Evolutionary conservation across 2,888 invertebrate genomes (phyloP), one percentile per base, ranked within the genome.

Genomic region (Pristionchus entomophagus): DNA sequence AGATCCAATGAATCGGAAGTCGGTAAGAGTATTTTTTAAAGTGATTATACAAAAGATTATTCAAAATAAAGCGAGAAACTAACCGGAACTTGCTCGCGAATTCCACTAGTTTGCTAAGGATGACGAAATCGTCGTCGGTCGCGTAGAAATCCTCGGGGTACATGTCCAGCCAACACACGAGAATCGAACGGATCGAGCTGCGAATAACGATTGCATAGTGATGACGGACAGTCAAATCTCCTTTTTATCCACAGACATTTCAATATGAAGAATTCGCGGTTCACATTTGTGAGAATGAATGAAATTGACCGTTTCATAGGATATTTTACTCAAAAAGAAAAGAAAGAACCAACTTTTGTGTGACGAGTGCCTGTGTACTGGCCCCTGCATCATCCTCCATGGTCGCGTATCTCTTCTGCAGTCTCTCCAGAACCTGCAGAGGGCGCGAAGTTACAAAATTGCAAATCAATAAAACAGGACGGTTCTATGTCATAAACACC

Each of bases 111-210:
- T 96, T 96, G 89, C 96, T 95, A 92, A 99, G 96, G 91, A 96
- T 96, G 82, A 96, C 95, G 94, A 96, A 96, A 51, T 92, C 90
- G 49, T 88, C 88, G 38, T 89, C 96, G 59, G 96, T 95, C 91
- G 96, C 96, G 88, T 96, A 96, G 94, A 97, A 96, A 95, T 99
- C 99, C 94, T 98, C 98, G 62, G 97, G 97, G 94, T 97, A 99
- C 87, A 97, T 96, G 95, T 99, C 98, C 94, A 99, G 94, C 99
- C 99, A 99, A 73, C 98, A 97, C 94, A 97, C 97, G 90, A 99
- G 95, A 65, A 94, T 94, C 49, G 94, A 94, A 85, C 94, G 93
- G 49, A 94, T 91, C 5, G 94, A 93, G 86, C 94, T 94, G 78
- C 41, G 38, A 41, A 49, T 12, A n/a, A 26, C n/a, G 10, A 59